Conservation (phyloP, 2,888 invertebrate species). For the Ganaspis brasiliensis region DNA sequence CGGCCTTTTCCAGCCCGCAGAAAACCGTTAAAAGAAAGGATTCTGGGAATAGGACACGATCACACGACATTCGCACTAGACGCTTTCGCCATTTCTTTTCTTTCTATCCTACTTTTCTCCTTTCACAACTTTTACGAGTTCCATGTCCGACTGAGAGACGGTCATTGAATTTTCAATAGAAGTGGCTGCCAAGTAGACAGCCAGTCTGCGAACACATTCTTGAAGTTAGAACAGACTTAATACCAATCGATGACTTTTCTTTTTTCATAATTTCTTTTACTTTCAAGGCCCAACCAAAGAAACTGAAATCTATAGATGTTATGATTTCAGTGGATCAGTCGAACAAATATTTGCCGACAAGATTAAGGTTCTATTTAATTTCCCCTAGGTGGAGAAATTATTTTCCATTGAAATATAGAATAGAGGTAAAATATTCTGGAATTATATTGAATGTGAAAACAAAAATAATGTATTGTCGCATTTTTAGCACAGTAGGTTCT, state of each 20-base stretch:
- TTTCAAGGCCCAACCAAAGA: not conserved
- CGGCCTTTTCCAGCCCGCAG: slow-evolving; percentile 53
- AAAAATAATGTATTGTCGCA: not conserved
- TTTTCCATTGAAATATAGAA: too few species aligned
- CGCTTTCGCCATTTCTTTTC: slow-evolving; percentile 1
- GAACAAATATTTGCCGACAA: not conserved
- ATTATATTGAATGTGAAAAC: too few species aligned
- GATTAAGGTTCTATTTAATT: too few species aligned
- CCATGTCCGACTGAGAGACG: slow-evolving; percentile 50
- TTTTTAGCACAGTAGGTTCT: not conserved
- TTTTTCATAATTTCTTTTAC: not conserved
- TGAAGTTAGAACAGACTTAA: slow-evolving; percentile 7
- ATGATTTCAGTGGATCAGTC: not conserved
- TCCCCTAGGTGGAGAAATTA: too few species aligned
- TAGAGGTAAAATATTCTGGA: too few species aligned
- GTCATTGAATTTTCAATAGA: slow-evolving; percentile 63
- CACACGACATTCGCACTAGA: slow-evolving; percentile 42
- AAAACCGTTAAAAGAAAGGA: slow-evolving; percentile 54
- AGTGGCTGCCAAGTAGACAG: slow-evolving; percentile 55
- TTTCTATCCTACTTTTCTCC: not conserved
- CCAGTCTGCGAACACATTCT: slow-evolving; percentile 11
- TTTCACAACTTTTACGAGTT: slow-evolving; percentile 43
- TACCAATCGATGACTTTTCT: slow-evolving; percentile 5
- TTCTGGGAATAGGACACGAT: slow-evolving; percentile 56
- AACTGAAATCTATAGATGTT: not conserved